These are phyloP conservation scores for Eubucco bourcierii DNA, from an alignment of 2,113 vertebrate species.

Conservation along the genomic window DNA sequence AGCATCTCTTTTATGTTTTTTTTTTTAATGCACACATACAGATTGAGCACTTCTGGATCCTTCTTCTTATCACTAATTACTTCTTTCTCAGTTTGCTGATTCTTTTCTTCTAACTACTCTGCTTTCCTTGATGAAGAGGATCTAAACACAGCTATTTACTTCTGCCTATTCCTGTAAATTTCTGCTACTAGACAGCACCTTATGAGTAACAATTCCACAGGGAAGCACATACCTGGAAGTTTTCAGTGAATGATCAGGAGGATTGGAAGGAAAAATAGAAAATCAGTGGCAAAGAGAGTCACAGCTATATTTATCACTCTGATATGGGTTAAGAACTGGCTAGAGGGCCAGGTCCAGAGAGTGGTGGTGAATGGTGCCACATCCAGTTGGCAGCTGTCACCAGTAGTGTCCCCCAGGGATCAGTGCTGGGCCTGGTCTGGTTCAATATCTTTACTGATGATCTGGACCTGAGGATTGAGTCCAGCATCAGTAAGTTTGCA, in stretches of 20 bases:
- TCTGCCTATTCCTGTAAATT: neutral
- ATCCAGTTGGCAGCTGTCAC: no score
- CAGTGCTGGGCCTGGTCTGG: no score
- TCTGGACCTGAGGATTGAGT: no score
- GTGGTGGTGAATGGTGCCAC: no score
- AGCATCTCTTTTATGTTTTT: neutral
- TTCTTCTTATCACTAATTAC: neutral
- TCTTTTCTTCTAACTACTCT: neutral
- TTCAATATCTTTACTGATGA: no score
- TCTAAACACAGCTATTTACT: neutral
- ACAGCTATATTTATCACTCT: neutral
- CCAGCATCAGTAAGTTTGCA: no score
- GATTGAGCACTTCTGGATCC: neutral
- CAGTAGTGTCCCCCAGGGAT: no score
- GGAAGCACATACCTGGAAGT: neutral
- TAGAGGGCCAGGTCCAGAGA: no score
- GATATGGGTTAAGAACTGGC: no score
- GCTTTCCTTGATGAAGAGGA: neutral
- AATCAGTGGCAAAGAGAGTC: neutral
- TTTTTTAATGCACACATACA: neutral
- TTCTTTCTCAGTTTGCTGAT: neutral
- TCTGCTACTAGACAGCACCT: neutral
- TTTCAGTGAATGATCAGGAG: neutral
- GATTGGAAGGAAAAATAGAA: neutral
- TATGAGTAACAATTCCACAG: neutral